These are phyloP conservation scores for Cotesia glomerata DNA, from an alignment of 1,140 invertebrate genomes.

Conservation along the genomic window DNA sequence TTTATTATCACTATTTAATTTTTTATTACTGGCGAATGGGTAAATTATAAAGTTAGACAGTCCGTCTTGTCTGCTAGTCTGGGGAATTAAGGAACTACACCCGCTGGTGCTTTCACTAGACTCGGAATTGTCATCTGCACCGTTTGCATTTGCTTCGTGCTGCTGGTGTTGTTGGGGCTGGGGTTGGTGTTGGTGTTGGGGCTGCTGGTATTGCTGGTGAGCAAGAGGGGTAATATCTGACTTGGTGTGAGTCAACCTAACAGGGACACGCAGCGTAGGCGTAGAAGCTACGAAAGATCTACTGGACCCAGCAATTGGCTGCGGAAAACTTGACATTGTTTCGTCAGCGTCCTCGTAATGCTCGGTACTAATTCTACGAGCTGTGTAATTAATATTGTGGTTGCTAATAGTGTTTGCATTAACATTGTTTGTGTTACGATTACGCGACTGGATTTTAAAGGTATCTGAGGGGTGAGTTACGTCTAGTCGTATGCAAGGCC, in stretches of 20 bases:
- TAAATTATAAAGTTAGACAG: slow-evolving; percentile 43
- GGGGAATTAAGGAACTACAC: slow-evolving; percentile 63
- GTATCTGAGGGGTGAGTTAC: slow-evolving; percentile 58
- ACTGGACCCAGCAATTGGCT: slow-evolving; percentile 50
- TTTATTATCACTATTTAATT: slow-evolving; percentile 53
- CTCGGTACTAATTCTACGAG: too few species aligned
- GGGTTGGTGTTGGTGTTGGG: too few species aligned
- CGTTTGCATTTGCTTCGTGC: slow-evolving; percentile 54
- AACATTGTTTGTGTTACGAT: too few species aligned
- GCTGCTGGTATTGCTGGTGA: slow-evolving; percentile 40
- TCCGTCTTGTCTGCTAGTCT: slow-evolving; percentile 56
- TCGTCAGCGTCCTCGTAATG: slow-evolving; percentile 34
- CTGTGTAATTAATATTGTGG: too few species aligned
- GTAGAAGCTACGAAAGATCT: slow-evolving; percentile 54
- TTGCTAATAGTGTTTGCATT: too few species aligned
- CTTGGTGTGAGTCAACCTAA: slow-evolving; percentile 35
- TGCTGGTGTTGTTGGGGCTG: slow-evolving; percentile 34
- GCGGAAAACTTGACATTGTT: slow-evolving; percentile 44
- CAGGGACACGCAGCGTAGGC: slow-evolving; percentile 39
- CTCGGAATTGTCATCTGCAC: slow-evolving; percentile 62
- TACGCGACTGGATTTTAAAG: slow-evolving; percentile 49
- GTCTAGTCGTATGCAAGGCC: slow-evolving; percentile 59
- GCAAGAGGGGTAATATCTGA: slow-evolving; percentile 48
- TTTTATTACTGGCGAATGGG: slow-evolving; percentile 49
- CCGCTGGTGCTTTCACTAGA: slow-evolving; percentile 65